Evolutionary conservation across 2,113 vertebrate species (phyloP).

Genomic region (Tyrannus savana): DNA sequence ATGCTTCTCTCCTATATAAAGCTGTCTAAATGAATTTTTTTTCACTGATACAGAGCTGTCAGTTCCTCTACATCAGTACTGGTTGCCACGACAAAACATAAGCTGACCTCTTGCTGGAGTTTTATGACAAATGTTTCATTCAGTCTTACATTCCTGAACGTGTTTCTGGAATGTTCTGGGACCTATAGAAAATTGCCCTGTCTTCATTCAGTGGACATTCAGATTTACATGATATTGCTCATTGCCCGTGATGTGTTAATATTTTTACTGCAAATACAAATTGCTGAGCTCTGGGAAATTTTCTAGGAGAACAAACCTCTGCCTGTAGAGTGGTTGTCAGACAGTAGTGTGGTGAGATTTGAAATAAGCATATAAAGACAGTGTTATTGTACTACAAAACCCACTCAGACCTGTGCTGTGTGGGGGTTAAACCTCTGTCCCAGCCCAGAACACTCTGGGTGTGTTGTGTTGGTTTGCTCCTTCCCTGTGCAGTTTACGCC

Average conservation of each 20-base stretch:
- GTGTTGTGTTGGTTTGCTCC: neutral
- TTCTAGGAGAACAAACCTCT: neutral
- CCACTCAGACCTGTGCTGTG: neutral
- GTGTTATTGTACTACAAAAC: neutral
- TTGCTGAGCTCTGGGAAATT: neutral
- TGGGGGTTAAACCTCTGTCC: neutral
- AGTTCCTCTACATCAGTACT: accelerated
- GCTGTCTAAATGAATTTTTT: neutral
- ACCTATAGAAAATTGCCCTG: neutral
- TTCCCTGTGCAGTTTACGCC: neutral
- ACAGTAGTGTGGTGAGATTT: neutral
- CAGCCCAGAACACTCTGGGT: neutral
- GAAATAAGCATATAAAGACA: neutral
- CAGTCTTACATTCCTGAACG: neutral
- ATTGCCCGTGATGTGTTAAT: neutral
- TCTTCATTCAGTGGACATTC: neutral
- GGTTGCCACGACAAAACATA: neutral
- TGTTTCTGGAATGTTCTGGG: neutral
- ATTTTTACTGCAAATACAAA: neutral
- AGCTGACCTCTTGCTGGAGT: neutral
- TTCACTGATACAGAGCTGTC: neutral
- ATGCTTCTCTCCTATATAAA: neutral
- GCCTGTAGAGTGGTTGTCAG: neutral
- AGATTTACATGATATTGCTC: neutral
- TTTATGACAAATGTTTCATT: neutral